phyloP scores from a whole-genome alignment of 2,797 vertebrate species.

The Enteromius afrohamiltoni region DNA sequence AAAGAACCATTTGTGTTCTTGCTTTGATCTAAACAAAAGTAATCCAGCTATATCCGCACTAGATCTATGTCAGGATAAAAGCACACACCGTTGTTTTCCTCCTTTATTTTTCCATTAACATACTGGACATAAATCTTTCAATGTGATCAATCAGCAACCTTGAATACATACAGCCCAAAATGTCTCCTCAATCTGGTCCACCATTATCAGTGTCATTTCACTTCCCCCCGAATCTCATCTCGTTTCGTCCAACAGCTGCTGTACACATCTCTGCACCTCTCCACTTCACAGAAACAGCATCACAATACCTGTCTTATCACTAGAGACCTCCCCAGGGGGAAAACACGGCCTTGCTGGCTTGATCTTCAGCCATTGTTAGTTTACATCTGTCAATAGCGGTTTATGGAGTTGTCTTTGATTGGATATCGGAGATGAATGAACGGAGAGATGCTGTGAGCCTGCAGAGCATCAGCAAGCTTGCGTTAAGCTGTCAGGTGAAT shows the following conservation, averaged over 20 bases:
- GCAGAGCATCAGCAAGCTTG: background rate
- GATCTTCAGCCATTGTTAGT: conserved; percentile 30
- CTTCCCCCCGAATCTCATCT: conserved; percentile 40
- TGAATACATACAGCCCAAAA: conserved; percentile 46
- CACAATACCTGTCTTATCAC: conserved; percentile 48
- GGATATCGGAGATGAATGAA: conserved; percentile 31
- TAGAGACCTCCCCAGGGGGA: conserved; percentile 15
- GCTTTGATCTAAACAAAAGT: conserved; percentile 21
- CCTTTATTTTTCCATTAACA: conserved; percentile 24
- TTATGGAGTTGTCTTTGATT: conserved; percentile 41
- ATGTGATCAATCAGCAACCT: conserved; percentile 31
- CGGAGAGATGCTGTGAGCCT: background rate
- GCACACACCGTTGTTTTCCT: background rate
- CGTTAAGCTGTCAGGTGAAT: conserved; percentile 33
- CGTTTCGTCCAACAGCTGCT: conserved; percentile 47
- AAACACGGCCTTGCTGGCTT: conserved; percentile 11
- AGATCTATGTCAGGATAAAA: conserved; percentile 1
- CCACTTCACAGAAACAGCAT: conserved; percentile 42
- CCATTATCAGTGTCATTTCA: conserved; percentile 48
- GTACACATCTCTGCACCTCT: conserved; percentile 39
- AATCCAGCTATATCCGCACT: background rate
- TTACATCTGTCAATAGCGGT: conserved; percentile 32
- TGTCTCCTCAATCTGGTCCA: conserved; percentile 24
- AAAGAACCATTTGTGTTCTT: background rate
- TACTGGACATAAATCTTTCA: conserved; percentile 35